phyloP scores from a whole-genome alignment of 2,797 vertebrate species.

The Florisuga fusca region DNA sequence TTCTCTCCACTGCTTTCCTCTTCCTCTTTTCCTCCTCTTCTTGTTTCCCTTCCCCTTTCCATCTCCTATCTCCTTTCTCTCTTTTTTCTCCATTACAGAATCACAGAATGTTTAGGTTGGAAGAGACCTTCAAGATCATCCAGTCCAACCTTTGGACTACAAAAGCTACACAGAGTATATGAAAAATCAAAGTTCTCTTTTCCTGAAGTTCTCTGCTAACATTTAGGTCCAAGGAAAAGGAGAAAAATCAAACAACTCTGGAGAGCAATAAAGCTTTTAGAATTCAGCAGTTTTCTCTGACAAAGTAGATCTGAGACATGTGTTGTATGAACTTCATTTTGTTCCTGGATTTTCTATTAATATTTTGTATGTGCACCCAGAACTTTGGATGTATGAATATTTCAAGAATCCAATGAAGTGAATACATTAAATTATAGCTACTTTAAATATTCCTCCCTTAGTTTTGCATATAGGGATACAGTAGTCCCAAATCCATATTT shows the following conservation, averaged over 20 bases:
- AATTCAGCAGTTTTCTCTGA: neutral
- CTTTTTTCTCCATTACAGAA: neutral
- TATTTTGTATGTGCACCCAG: neutral
- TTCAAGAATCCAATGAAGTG: neutral
- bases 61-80: neutral
- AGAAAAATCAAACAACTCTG: neutral
- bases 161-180: neutral
- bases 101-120: too few species aligned
- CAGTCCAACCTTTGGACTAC: too few species aligned
- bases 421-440: neutral
- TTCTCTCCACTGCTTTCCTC: neutral
- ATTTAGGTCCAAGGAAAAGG: neutral
- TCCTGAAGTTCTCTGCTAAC: neutral
- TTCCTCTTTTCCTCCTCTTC: neutral
- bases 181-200: neutral
- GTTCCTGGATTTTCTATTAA: slow-evolving; percentile 14
- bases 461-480: neutral
- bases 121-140: too few species aligned
- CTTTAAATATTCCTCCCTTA: neutral
- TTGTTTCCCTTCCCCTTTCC: neutral
- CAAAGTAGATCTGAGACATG: neutral
- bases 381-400: neutral
- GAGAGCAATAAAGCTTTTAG: neutral
- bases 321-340: neutral
- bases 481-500: neutral